These are phyloP conservation scores for Falcunculus frontatus DNA, from an alignment of 2,113 vertebrate genomes.

Conservation along the genomic window DNA sequence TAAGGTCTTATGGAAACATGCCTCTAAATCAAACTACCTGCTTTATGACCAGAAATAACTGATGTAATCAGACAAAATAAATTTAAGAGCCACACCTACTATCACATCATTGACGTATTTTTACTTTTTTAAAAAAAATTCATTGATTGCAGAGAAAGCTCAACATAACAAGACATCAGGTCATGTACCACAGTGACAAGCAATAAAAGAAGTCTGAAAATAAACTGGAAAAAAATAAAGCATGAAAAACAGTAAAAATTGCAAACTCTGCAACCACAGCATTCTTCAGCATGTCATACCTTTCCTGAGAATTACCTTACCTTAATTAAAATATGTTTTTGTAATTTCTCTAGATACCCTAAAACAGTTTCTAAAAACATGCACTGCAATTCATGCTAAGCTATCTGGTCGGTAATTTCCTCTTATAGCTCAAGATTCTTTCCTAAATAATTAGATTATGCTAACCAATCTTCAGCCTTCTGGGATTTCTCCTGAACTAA, in stretches of 20 bases:
- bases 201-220: neutral
- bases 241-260: neutral
- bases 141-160: neutral
- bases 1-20: neutral
- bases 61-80: neutral
- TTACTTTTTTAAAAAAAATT: neutral
- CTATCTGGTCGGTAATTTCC: conserved; percentile 35
- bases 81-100: neutral
- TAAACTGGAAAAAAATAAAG: neutral
- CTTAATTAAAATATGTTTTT: conserved; percentile 42
- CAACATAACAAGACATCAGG: neutral
- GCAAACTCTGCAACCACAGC: neutral
- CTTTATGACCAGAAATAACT: neutral
- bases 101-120: neutral
- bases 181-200: neutral
- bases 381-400: neutral
- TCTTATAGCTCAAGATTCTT: neutral
- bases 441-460: conserved; percentile 52
- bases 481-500: conserved; percentile 41
- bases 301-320: neutral
- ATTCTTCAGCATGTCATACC: neutral
- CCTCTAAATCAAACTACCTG: neutral
- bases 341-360: neutral
- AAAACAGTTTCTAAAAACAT: conserved; percentile 14
- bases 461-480: neutral